Conservation (phyloP, 2,113 vertebrate species). For the Cyphotilapia sp. region DNA sequence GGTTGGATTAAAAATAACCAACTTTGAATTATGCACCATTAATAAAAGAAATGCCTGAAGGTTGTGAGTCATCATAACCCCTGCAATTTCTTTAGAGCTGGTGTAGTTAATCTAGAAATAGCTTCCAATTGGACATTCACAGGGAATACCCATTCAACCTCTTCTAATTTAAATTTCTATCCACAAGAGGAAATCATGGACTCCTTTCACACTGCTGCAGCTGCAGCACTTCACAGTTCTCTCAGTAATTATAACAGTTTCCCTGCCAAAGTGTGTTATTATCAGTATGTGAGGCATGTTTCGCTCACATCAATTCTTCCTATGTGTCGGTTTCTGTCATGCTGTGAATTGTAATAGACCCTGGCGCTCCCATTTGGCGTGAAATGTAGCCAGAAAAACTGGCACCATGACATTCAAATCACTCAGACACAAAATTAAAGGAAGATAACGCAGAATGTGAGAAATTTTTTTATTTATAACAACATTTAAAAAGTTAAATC, state of each 20-base stretch:
- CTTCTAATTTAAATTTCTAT: background rate
- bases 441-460: background rate
- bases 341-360: background rate
- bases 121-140: background rate
- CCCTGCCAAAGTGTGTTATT: background rate
- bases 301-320: background rate
- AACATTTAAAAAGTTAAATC: slow-evolving; percentile 13
- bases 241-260: slow-evolving; percentile 13
- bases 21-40: background rate
- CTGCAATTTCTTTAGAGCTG: background rate
- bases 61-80: background rate
- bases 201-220: slow-evolving; percentile 1
- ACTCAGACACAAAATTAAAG: background rate
- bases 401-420: background rate
- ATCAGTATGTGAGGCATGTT: slow-evolving; percentile 4
- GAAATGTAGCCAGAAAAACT: background rate
- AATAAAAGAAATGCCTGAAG: background rate
- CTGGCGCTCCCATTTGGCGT: background rate
- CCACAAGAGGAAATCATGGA: background rate
- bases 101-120: background rate
- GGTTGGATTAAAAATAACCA: background rate
- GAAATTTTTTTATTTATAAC: slow-evolving; percentile 27
- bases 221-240: slow-evolving; percentile 12
- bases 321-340: background rate
- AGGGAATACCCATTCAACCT: background rate